Percentiles rank a stretch among this genome's conserved stretches.
phyloP scores from a whole-genome alignment of 2,113 vertebrate species.

The Semnornis frantzii region DNA sequence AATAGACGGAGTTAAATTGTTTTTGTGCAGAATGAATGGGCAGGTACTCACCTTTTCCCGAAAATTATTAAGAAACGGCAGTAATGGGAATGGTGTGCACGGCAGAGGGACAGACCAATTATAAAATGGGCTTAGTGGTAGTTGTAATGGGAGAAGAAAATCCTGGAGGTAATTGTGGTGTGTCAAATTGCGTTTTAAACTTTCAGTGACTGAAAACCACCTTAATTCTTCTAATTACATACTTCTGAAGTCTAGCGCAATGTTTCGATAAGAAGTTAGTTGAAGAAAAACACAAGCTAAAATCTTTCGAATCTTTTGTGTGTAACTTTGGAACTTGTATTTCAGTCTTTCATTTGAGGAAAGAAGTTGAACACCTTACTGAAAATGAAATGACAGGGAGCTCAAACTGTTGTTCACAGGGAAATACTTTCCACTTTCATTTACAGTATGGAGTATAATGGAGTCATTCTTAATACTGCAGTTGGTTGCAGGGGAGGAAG shows the following conservation, averaged over 20 bases:
- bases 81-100: background rate
- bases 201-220: background rate
- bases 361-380: background rate
- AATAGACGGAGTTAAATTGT: background rate
- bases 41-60: background rate
- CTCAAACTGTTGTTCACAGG: background rate
- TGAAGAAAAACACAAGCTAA: background rate
- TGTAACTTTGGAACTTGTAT: background rate
- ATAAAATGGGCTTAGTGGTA: background rate
- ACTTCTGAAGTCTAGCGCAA: background rate
- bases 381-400: background rate
- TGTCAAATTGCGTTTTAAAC: background rate
- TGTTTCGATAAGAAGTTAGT: background rate
- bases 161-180: background rate
- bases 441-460: background rate
- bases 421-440: background rate
- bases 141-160: constrained; percentile 25
- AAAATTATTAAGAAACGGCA: background rate
- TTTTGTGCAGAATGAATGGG: background rate
- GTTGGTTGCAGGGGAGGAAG: background rate
- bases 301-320: background rate
- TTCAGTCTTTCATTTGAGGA: background rate
- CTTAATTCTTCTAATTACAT: background rate
- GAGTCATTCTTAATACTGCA: background rate
- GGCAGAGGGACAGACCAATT: background rate